Conservation (phyloP, 2,888 invertebrate species). For the Himalopsyche kuldschensis region DNA sequence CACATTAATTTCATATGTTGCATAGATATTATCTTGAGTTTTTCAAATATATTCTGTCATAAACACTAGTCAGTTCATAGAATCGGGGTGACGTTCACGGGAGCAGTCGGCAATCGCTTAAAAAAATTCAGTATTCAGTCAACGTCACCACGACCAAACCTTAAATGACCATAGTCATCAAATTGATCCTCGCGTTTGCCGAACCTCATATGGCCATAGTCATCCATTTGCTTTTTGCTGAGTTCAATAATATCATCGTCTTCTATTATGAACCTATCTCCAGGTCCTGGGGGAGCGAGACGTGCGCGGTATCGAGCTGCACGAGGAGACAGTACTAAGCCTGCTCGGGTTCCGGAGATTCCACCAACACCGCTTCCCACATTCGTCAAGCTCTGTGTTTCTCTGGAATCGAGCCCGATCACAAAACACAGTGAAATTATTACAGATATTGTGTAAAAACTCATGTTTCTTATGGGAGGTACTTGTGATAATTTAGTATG, state of each 20-base stretch:
- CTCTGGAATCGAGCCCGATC: slow-evolving; percentile 7
- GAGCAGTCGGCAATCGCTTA: neutral
- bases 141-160: slow-evolving; percentile 66
- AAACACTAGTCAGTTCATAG: slow-evolving; percentile 35
- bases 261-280: slow-evolving; percentile 44
- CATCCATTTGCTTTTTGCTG: slow-evolving; percentile 60
- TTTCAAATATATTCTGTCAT: neutral
- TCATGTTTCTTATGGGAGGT: slow-evolving; percentile 8
- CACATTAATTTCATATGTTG: slow-evolving; percentile 39
- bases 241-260: slow-evolving; percentile 54
- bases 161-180: slow-evolving; percentile 75
- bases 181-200: slow-evolving; percentile 68
- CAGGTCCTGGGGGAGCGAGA: slow-evolving; percentile 42
- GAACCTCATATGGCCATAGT: slow-evolving; percentile 65
- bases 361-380: slow-evolving; percentile 46
- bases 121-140: slow-evolving; percentile 33
- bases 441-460: slow-evolving; percentile 15
- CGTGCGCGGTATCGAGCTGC: slow-evolving; percentile 28
- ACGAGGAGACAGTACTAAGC: slow-evolving; percentile 42
- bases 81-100: slow-evolving; percentile 20
- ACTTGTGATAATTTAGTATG: neutral
- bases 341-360: slow-evolving; percentile 34
- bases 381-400: slow-evolving; percentile 6
- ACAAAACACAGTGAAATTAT: slow-evolving; percentile 11
- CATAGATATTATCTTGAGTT: neutral